Base-by-base conservation (phyloP, 2,888 invertebrate genomes). In the Platycheirus albimanus region DNA sequence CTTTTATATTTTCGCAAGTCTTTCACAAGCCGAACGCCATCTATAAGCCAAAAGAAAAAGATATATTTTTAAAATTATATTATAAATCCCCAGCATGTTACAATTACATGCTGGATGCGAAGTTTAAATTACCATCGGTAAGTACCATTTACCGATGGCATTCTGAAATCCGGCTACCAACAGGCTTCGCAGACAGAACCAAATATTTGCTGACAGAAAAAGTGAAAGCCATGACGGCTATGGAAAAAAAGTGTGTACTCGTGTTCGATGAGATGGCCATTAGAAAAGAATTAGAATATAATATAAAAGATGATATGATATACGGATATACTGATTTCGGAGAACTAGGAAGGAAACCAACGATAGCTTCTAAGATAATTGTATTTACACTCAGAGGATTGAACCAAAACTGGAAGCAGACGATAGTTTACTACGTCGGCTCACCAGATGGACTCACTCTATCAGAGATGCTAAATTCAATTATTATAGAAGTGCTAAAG, bases 251-350 rank as follows among this genome's bases (percentile, higher is more conserved):
- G 13, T 51, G 66, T 38, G 38, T 64, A 36, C 24, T 64, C 11
- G 11, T 64, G 20, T 49, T 64, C 20, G 64, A 49, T 64, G 49
- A 64, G 43, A 64, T 36, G 64, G 49, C 64, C 36, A 64, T 64
- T n/a, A 49, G 49, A 24, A 15, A 24, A 0, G 41, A 66, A 30
- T 28, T 66, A 33, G 51, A 66, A 7, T 41, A 66, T 6, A 66
- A 52, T 8, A 66, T 24, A 8, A 66, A 52, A 19, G 19, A 24
- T 11, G 41, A 66, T 17, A 8, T 52, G 3, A 30, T 66, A 11
- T 49, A 49, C 36, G 38, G 47, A 17, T 64, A 7, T 8, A 33
- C 30, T 1, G 30, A 61, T 15, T 61, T 61, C 8, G 61, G 61
- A 28, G 33, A 45, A 20, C 33, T 38, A 5, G 49, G 49, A 13